Evolutionary conservation across 2,888 invertebrate species (phyloP), one percentile per base, ranked within the genome.

Genomic region (Leptarthrus brevirostris): DNA sequence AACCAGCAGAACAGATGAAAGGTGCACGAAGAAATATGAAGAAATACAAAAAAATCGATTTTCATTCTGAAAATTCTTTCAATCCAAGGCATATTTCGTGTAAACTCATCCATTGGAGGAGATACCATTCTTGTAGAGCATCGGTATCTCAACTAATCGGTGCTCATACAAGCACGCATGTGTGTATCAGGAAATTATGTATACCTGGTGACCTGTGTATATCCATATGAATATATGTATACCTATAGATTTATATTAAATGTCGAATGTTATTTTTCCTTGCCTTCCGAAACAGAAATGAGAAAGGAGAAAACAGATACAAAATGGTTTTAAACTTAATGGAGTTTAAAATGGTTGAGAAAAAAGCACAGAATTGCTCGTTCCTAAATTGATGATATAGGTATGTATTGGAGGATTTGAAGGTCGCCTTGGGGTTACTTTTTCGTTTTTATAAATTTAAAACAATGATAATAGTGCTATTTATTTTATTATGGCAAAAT

Each of bases 331-430:
- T 76, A 78, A 77, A 77, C 74, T 78, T 77, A 76, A 76, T 78
- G 78, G 78, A 78, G 77, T 78, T 78, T 78, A 78, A 78, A 78
- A 78, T 78, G 78, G 78, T 76, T 75, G 77, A 66, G 72, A 14
- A 20, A 66, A 12, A 20, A 61, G 40, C 16, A 16, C 16, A n/a
- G 3, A 47, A 12, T 20, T 66, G 14, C 26, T 16, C n/a, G n/a
- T n/a, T n/a, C n/a, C n/a, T n/a, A n/a, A n/a, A n/a, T n/a, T n/a
- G n/a, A n/a, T n/a, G n/a, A n/a, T n/a, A n/a, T n/a, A n/a, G n/a
- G n/a, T n/a, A n/a, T n/a, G n/a, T n/a, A n/a, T n/a, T n/a, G n/a
- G n/a, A n/a, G 30, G 61, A 20, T 18, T 36, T 22, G 40, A 61
- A 44, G 22, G 36, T 61, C 20, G 20, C n/a, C 20, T 10, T 34